Conservation (phyloP, 1,140 invertebrate species). For the Leptopilina clavipes region DNA sequence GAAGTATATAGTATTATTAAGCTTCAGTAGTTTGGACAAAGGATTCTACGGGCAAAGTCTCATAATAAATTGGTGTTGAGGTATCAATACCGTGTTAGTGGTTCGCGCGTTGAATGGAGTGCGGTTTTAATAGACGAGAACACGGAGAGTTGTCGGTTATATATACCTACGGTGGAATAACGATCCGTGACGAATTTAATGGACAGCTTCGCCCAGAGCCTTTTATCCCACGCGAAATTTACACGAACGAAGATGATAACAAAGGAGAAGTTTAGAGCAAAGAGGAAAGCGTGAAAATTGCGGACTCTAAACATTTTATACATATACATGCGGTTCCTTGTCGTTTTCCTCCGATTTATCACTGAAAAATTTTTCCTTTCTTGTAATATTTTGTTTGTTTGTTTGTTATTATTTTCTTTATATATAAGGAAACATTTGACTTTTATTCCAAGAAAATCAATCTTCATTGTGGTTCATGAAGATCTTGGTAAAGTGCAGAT, state of each 20-base stretch:
- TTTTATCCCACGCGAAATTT: conserved; percentile 38
- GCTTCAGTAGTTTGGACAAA: too few relatives aligned
- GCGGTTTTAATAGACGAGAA: conserved; percentile 40
- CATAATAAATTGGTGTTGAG: conserved; percentile 40
- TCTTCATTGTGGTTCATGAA: not conserved
- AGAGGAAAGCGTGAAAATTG: conserved; percentile 44
- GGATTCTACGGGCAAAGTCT: conserved; percentile 5
- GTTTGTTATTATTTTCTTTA: too few relatives aligned
- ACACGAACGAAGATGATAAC: not conserved
- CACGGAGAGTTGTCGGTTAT: not conserved
- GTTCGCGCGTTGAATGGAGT: conserved; percentile 33
- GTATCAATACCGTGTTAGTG: conserved; percentile 36
- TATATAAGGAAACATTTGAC: too few relatives aligned
- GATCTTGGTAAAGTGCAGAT: not conserved
- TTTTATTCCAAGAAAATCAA: conserved; percentile 3
- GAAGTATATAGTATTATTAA: too few relatives aligned
- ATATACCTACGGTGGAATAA: conserved; percentile 39
- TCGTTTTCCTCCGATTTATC: not conserved
- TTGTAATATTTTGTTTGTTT: not conserved
- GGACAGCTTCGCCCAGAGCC: conserved; percentile 33
- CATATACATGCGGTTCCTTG: not conserved
- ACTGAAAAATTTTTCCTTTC: not conserved
- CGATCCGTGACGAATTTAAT: conserved; percentile 49
- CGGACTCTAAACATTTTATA: conserved; percentile 28
- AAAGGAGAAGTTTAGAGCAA: not conserved